phyloP scores from a whole-genome alignment of 1,140 invertebrate genomes.

The Polyergus mexicanus region DNA sequence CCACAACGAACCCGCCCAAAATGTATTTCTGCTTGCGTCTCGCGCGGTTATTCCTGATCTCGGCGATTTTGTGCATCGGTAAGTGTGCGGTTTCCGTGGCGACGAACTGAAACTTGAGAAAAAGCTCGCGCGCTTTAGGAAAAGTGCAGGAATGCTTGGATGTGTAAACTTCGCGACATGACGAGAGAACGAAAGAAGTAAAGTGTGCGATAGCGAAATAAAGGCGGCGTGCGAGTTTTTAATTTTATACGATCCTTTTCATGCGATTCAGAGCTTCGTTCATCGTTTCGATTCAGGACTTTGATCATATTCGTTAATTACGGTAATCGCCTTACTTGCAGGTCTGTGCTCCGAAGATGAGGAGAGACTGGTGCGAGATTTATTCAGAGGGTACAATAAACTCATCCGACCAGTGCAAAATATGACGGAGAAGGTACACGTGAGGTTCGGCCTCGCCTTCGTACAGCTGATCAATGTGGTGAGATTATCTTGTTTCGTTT shows the following conservation, averaged over 20 bases:
- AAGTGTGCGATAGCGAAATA: not conserved
- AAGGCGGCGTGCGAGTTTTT: conserved; percentile 38
- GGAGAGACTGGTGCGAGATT: conserved; percentile 97
- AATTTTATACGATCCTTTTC: not conserved
- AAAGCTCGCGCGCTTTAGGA: not conserved
- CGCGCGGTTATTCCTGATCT: conserved; percentile 80
- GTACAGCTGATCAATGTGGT: conserved; percentile 99
- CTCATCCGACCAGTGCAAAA: conserved; percentile 99
- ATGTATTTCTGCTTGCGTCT: conserved; percentile 82
- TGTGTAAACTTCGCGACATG: conserved; percentile 12
- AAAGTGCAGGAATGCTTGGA: not conserved
- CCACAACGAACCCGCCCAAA: conserved; percentile 75
- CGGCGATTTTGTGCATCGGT: conserved; percentile 81
- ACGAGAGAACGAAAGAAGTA: not conserved
- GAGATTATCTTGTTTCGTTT: conserved; percentile 79
- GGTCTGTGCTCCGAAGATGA: conserved; percentile 96
- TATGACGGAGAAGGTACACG: conserved; percentile 98
- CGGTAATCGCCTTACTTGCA: conserved; percentile 75
- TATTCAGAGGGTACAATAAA: conserved; percentile 99
- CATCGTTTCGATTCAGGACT: not conserved
- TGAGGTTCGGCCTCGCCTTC: conserved; percentile 98
- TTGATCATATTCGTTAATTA: conserved; percentile 16
- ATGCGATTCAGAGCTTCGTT: not conserved
- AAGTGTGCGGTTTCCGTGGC: conserved; percentile 51
- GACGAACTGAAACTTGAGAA: not conserved